Evolutionary conservation across 2,888 invertebrate species (phyloP), one percentile per base, ranked within the genome.

Genomic region (Caenorhabditis becei): DNA sequence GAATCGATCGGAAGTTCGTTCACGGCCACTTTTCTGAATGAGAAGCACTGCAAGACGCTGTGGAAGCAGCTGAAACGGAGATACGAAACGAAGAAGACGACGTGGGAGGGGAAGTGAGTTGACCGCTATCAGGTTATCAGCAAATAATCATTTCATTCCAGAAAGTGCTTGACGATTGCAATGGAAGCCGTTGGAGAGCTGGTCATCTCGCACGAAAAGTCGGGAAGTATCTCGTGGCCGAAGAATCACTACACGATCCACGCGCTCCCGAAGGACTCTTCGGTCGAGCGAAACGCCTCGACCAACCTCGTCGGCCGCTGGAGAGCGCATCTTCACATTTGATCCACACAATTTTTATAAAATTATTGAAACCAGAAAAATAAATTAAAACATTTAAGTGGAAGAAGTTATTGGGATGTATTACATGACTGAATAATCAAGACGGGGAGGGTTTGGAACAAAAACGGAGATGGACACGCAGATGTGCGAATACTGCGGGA

Each of bases 401-500:
- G 54, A 54, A 26, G 5, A 41, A 41, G n/a, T 54, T 54, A 54
- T 62, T 28, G 1, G n/a, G n/a, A 37, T 37, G 32, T 18, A n/a
- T n/a, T n/a, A 26, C 18, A 26, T 49, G 62, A 62, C 26, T 41
- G 20, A 1, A 16, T 20, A 37, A 18, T 28, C 41, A 28, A 14
- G 18, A 1, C 11, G 20, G 18, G 18, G n/a, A 54, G 37, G 7
- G 35, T 44, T 28, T 24, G 35, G 24, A 58, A 20, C 51, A n/a
- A 49, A 49, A 0, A 32, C 35, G 35, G 26, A 62, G 61, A 41
- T 24, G 49, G 23, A 56, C 32, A 32, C 32, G 10, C 35, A 49
- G 58, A 49, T 35, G 51, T 3, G 5, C 7, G 26, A 70, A 70
- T 61, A 70, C 70, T 70, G 61, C 49, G 51, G 37, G 47, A 10